These are phyloP conservation scores for Ryuthela nishihirai DNA, from an alignment of 2,888 invertebrate genomes.

Conservation along the genomic window DNA sequence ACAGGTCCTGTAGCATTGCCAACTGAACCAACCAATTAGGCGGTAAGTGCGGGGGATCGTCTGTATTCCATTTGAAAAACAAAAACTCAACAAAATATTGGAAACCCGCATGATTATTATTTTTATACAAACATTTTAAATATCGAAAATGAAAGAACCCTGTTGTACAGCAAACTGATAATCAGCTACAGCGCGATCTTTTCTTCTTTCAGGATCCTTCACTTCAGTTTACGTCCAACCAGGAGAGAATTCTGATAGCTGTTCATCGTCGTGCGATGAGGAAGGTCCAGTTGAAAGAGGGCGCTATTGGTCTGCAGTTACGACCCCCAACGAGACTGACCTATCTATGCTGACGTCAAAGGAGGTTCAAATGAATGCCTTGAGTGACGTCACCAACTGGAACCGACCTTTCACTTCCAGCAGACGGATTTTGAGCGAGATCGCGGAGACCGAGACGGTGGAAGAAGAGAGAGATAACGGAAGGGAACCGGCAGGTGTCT, in stretches of 20 bases:
- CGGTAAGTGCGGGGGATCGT: too few relatives aligned
- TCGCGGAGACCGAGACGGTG: conserved; percentile 4
- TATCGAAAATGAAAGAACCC: too few relatives aligned
- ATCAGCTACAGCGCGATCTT: too few relatives aligned
- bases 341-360: too few relatives aligned
- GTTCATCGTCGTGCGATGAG: conserved; percentile 13
- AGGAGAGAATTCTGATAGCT: conserved; percentile 9
- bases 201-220: conserved; percentile 2
- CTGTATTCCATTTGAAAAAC: too few relatives aligned
- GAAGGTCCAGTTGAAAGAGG: conserved; percentile 11
- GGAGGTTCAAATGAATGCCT: too few relatives aligned
- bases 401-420: conserved; percentile 5
- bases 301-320: conserved; percentile 24
- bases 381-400: neutral
- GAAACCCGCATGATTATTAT: too few relatives aligned
- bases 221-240: conserved; percentile 11
- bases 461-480: neutral
- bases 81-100: too few relatives aligned
- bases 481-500: neutral
- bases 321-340: conserved; percentile 9
- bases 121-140: too few relatives aligned
- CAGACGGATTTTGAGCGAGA: conserved; percentile 11
- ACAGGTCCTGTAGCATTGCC: too few relatives aligned
- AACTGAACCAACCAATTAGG: too few relatives aligned
- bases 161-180: too few relatives aligned